These are phyloP conservation scores for Drosophila rhopaloa DNA, from an alignment of 1,140 invertebrate species.

Conservation along the genomic window DNA sequence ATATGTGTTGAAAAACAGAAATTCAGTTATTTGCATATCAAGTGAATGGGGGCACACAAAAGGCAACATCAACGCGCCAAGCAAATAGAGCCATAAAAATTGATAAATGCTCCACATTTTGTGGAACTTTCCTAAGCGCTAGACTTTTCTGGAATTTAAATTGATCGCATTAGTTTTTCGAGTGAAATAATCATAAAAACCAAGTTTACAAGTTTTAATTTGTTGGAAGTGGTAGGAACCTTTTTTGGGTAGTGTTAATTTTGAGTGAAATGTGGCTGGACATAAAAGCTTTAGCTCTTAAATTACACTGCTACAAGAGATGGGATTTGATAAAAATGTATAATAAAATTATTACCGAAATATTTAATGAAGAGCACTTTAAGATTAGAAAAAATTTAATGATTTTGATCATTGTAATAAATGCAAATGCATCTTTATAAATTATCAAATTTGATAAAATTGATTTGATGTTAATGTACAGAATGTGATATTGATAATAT, in stretches of 20 bases:
- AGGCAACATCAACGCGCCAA: constrained; percentile 23
- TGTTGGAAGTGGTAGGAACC: constrained; percentile 28
- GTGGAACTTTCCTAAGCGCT: constrained; percentile 51
- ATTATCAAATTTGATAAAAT: too few species aligned
- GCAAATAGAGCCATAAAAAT: constrained; percentile 74
- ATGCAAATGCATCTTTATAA: too few species aligned
- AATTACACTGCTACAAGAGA: background rate
- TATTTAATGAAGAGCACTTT: too few species aligned
- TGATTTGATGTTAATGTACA: too few species aligned
- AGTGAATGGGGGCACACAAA: constrained; percentile 50
- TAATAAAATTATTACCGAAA: too few species aligned
- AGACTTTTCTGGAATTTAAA: constrained; percentile 38
- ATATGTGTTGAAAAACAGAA: constrained; percentile 78
- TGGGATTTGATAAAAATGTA: too few species aligned
- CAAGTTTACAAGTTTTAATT: constrained; percentile 39
- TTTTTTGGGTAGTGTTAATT: constrained; percentile 13
- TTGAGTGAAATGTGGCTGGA: background rate
- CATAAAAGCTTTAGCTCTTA: background rate
- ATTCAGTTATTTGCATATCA: constrained; percentile 72
- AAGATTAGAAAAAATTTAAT: too few species aligned
- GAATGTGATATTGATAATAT: too few species aligned
- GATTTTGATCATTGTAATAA: too few species aligned
- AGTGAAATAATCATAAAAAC: constrained; percentile 53
- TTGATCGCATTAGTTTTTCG: constrained; percentile 40
- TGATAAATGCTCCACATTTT: constrained; percentile 68